Evolutionary conservation across 2,888 invertebrate genomes (phyloP), one percentile per base, ranked within the genome.

Genomic region (Darwinula stevensoni): DNA sequence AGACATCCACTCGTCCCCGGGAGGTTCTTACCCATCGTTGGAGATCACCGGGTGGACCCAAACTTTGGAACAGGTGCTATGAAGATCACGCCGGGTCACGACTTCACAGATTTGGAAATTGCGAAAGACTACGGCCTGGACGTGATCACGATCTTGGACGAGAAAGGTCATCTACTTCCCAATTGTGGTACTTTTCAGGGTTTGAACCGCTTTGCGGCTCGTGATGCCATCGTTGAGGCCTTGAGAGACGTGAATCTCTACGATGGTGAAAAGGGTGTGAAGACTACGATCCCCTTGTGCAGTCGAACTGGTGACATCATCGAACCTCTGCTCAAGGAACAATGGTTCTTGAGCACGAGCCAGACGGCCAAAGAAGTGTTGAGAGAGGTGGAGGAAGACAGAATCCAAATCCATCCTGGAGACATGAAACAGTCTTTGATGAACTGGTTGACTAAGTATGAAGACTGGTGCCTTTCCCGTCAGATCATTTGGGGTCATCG

Each of bases 331-430:
- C 28, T 28, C 6, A 11, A 14, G 14, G 28, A 28, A 13, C 28
- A 28, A 28, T 28, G 28, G 28, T 28, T 28, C 14, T 28, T 28
- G 28, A 22, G n/a, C 6, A 9, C 22, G 6, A 6, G 22, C n/a
- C 9, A 9, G n/a, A 9, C n/a, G 22, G 22, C 22, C 22, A n/a
- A 22, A n/a, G n/a, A 22, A 22, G 22, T 22, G 22, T n/a, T 22
- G 22, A n/a, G 9, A n/a, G 6, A 6, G 22, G 6, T 22, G 22
- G 9, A n/a, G 6, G 9, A 22, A 22, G n/a, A 22, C 22, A n/a
- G n/a, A 22, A n/a, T 22, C 22, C 6, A 22, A n/a, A 22, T 22
- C n/a, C n/a, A 22, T 22, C 22, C 22, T 22, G 22, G n/a, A n/a
- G n/a, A n/a, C n/a, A n/a, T n/a, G n/a, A n/a, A n/a, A n/a, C n/a